Evolutionary conservation across 2,113 vertebrate species (phyloP).

Genomic region (Etheostoma cragini): DNA sequence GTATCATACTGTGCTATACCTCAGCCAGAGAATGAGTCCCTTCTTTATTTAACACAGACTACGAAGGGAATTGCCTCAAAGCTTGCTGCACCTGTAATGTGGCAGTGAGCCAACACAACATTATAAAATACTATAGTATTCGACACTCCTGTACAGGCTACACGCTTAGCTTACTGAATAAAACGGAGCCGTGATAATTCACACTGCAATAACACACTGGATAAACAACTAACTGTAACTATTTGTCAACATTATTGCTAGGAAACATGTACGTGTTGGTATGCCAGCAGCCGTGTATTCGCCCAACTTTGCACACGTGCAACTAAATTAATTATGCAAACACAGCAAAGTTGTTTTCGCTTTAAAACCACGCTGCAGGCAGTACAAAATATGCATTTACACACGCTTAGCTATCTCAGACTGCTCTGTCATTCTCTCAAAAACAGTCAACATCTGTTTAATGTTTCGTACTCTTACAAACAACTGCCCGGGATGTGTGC

Average conservation of each 20-base stretch:
- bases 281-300: background rate
- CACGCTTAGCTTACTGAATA: background rate
- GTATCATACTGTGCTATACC: background rate
- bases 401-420: background rate
- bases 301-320: conserved; percentile 38
- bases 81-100: conserved; percentile 29
- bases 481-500: conserved; percentile 22
- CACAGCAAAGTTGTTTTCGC: background rate
- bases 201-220: conserved; percentile 5
- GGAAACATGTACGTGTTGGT: background rate
- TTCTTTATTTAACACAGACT: background rate
- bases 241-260: conserved; percentile 8
- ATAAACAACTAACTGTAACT: background rate
- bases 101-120: conserved; percentile 3
- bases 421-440: background rate
- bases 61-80: background rate
- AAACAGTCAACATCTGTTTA: conserved; percentile 22
- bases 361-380: conserved; percentile 8
- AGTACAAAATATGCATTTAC: background rate
- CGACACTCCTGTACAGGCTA: background rate
- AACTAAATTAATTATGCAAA: conserved; percentile 35
- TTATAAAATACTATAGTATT: background rate
- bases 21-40: background rate
- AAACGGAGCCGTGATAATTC: background rate
- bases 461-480: conserved; percentile 10